Percentiles rank a stretch among this genome's conserved stretches.
These are phyloP conservation scores for Corythornis cristatus DNA, from an alignment of 2,113 vertebrate species.

Conservation along the genomic window DNA sequence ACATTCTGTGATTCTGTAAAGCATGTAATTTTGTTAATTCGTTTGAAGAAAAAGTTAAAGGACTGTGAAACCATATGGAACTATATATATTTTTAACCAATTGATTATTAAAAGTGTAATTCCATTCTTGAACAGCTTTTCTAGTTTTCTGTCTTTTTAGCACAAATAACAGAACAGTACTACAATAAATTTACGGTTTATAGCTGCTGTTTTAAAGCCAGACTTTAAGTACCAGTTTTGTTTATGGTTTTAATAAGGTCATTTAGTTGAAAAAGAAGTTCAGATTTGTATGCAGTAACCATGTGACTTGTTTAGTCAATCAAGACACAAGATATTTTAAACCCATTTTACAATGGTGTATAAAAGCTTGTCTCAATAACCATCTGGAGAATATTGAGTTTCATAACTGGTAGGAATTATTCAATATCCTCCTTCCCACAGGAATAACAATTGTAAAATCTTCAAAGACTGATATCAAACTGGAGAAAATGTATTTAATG, in stretches of 20 bases:
- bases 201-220: slow-evolving; percentile 26
- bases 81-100: not conserved
- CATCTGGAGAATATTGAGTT: slow-evolving; percentile 74
- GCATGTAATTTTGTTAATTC: not conserved
- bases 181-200: slow-evolving; percentile 48
- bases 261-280: slow-evolving; percentile 59
- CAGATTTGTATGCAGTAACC: slow-evolving; percentile 40
- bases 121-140: not conserved
- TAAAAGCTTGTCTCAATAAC: slow-evolving; percentile 60
- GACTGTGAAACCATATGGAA: not conserved
- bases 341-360: slow-evolving; percentile 62
- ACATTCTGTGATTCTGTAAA: no score
- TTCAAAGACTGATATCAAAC: slow-evolving; percentile 64
- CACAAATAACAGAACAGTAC: not conserved
- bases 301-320: slow-evolving; percentile 71
- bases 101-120: not conserved
- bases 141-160: not conserved
- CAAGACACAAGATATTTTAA: slow-evolving; percentile 62
- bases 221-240: slow-evolving; percentile 42
- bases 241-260: slow-evolving; percentile 58
- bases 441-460: slow-evolving; percentile 63
- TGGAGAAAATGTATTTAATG: slow-evolving; percentile 55
- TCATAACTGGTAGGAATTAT: slow-evolving; percentile 74
- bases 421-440: slow-evolving; percentile 64
- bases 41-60: not conserved